Conservation (phyloP, 2,888 invertebrate genomes). For the Sinopyrophorus schimmeli region DNA sequence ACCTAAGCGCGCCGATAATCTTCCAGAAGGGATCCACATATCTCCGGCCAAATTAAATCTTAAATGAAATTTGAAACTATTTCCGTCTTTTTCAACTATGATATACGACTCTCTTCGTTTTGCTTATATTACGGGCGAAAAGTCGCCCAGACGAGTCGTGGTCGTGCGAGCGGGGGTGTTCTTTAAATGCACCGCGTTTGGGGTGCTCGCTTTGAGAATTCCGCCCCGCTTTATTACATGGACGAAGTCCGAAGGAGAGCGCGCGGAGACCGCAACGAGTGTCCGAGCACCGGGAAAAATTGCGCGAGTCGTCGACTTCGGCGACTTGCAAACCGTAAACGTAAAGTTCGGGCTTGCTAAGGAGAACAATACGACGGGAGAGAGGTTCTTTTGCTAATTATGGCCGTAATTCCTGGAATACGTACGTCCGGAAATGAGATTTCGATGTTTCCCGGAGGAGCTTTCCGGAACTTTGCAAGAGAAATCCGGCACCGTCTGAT, state of each 20-base stretch:
- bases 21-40: constrained; percentile 51
- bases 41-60: constrained; percentile 56
- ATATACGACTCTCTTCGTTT: constrained; percentile 38
- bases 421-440: constrained; percentile 55
- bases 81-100: constrained; percentile 43
- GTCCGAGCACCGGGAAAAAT: constrained; percentile 2
- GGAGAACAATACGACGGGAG: constrained; percentile 33
- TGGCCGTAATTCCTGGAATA: constrained; percentile 44
- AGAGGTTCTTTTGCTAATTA: constrained; percentile 52
- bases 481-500: constrained; percentile 28
- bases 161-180: no score
- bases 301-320: background rate
- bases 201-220: no score
- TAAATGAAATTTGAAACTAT: constrained; percentile 57
- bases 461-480: constrained; percentile 42
- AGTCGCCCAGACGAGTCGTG: constrained; percentile 19
- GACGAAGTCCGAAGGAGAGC: background rate
- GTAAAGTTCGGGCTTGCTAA: constrained; percentile 18
- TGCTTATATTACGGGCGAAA: constrained; percentile 35
- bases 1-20: constrained; percentile 41
- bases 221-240: background rate
- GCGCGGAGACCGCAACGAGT: no score
- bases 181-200: no score
- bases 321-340: constrained; percentile 11
- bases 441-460: constrained; percentile 57